Conservation (phyloP, 2,113 vertebrate genomes). For the Malurus cyaneus region DNA sequence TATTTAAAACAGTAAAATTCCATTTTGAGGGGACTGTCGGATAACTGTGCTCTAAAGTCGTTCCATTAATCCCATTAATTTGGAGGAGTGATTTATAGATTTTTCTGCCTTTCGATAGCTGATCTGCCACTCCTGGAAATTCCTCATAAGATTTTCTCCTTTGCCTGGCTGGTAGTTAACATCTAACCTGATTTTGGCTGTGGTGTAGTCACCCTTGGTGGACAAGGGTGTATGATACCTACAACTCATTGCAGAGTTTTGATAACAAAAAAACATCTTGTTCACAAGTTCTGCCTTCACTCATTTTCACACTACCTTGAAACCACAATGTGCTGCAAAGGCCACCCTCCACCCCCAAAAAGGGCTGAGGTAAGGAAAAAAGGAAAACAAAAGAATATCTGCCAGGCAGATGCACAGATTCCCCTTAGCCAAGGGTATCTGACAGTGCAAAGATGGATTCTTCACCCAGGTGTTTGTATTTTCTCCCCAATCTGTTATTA, state of each 20-base stretch:
- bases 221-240: not conserved
- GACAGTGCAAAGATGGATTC: not conserved
- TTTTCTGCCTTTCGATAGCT: not conserved
- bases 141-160: not conserved
- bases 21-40: not conserved
- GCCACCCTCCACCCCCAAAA: not conserved
- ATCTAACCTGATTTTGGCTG: not conserved
- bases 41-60: not conserved
- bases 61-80: not conserved
- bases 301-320: rapidly evolving
- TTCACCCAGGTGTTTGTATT: slow-evolving; percentile 5
- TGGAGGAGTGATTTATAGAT: not conserved
- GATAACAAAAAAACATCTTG: not conserved
- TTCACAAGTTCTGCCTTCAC: not conserved
- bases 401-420: not conserved
- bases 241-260: not conserved
- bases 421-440: not conserved
- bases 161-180: not conserved
- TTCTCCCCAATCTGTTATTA: not conserved
- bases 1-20: not conserved
- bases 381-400: not conserved
- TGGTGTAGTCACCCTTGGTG: not conserved
- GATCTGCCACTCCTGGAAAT: not conserved
- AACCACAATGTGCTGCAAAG: rapidly evolving
- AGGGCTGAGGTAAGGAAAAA: not conserved